Evolutionary conservation across 2,113 vertebrate species (phyloP).

Genomic region (Eonycteris spelaea): DNA sequence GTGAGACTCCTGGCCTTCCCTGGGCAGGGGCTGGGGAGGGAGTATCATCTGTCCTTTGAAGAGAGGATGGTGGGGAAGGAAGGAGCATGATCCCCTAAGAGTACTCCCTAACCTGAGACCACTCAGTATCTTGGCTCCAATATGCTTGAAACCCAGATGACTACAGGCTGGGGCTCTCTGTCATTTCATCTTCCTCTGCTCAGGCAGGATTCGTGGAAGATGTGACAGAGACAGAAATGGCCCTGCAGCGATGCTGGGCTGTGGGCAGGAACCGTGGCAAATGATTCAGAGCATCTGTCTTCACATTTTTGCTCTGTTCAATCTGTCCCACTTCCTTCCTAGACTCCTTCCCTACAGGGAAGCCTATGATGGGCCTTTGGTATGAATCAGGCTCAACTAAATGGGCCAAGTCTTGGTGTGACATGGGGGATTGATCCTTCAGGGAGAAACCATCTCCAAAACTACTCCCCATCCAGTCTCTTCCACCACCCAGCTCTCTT

Average conservation of each 20-base stretch:
- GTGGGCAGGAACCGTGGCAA: background rate
- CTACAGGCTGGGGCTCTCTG: background rate
- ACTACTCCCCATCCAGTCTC: background rate
- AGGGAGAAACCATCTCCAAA: background rate
- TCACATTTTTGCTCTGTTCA: background rate
- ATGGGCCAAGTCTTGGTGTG: background rate
- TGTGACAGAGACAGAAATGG: background rate
- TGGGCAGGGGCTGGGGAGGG: background rate
- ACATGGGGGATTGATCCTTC: background rate
- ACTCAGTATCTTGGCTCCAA: background rate
- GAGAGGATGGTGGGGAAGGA: background rate
- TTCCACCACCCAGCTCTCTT: background rate
- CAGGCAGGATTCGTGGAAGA: background rate
- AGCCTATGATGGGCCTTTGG: background rate
- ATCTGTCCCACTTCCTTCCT: background rate
- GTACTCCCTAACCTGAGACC: background rate
- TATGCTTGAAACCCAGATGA: background rate
- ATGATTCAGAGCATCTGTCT: conserved; percentile 49
- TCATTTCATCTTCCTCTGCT: background rate
- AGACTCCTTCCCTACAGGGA: conserved; percentile 28
- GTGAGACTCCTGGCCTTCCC: background rate
- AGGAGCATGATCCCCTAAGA: background rate
- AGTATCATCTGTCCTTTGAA: background rate
- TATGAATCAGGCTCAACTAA: background rate
- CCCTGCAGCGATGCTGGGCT: background rate